Evolutionary conservation across 2,113 vertebrate genomes (phyloP), one percentile per base, ranked within the genome.

Genomic region (Salvelinus sp.): DNA sequence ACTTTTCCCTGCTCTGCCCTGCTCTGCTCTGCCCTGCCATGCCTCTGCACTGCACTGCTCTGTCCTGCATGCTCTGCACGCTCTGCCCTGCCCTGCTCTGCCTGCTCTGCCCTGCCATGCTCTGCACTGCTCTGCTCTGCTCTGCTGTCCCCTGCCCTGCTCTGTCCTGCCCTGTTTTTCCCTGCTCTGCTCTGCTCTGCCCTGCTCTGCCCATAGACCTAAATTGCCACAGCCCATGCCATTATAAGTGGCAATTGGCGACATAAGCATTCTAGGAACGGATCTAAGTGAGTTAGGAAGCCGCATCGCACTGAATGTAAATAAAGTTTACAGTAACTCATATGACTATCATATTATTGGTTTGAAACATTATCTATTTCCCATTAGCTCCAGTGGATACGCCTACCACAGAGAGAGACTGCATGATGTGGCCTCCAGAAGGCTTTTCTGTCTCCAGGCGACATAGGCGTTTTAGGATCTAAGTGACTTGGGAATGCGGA

Each of bases 291-390:
- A 83, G 48, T 23, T 74, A 23, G 85, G 69, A 74, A 75, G 79
- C 69, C 22, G 81, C 33, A 73, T 48, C 74, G 79, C 85, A 82
- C 38, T 79, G 87, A 87, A 90, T 92, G 87, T 88, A 89, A 91
- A 92, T 88, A 85, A 87, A 81, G 75, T 74, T 80, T 86, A 87
- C 81, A 87, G 87, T 85, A 87, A 33, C 33, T 33, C 33, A 33
- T 1, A 44, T 44, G 38, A 44, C 38, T 48, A 77, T 5, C 50
- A 54, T 3, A 13, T 18, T 18, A 14, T 54, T 54, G 50, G 50
- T 4, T 16, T 16, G 50, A 54, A 44, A 44, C 38, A 44, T 44
- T 44, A 44, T 54, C 16, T 54, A 2, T 44, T 44, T 18, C 4
- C 3, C 16, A 18, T 54, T 18, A 54, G 50, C 50, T 16, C 50